Evolutionary conservation across 2,113 vertebrate species (phyloP).

Genomic region (Alethe diademata): DNA sequence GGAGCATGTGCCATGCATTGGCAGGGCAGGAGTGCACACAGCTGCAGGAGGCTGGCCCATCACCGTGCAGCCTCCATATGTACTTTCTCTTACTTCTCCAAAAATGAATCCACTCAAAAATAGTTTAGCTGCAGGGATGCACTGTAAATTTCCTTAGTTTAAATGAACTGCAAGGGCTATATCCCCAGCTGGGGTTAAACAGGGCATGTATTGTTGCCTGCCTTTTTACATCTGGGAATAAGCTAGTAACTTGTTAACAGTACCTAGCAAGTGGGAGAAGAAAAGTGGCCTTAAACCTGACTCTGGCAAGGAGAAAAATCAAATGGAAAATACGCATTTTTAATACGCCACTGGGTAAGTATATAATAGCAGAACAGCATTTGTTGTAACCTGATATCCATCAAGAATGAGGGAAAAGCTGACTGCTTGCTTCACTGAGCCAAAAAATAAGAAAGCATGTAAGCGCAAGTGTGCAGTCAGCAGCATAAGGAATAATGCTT

Average conservation of each 20-base stretch:
- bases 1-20: neutral
- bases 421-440: constrained; percentile 52
- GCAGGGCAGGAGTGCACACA: neutral
- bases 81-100: neutral
- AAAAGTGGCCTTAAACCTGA: constrained; percentile 4
- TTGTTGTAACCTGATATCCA: constrained; percentile 60
- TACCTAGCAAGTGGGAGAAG: constrained; percentile 11
- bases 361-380: constrained; percentile 4
- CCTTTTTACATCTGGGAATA: neutral
- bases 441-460: constrained; percentile 51
- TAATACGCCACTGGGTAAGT: constrained; percentile 28
- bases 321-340: constrained; percentile 49
- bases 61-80: neutral
- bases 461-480: constrained; percentile 35
- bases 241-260: neutral
- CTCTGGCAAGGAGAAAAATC: constrained; percentile 30
- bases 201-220: neutral
- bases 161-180: neutral
- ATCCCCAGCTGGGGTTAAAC: neutral
- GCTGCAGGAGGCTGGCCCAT: neutral
- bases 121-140: neutral
- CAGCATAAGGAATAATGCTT: constrained; percentile 7
- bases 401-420: constrained; percentile 63
- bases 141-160: constrained; percentile 19
- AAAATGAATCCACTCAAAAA: neutral